Conservation (phyloP, 2,888 invertebrate species). For the Spilarctia lutea region DNA sequence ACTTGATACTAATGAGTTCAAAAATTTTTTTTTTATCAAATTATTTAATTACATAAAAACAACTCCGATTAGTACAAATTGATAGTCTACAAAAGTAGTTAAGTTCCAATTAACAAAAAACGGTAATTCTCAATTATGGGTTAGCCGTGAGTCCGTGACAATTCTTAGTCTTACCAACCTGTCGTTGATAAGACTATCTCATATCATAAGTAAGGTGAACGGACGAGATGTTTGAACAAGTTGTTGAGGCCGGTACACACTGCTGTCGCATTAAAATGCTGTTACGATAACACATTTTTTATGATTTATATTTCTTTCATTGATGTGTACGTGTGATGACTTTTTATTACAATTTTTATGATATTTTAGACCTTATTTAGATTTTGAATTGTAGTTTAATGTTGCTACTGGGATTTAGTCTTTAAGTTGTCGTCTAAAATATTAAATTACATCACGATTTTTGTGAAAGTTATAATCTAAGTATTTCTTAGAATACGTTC, state of each 20-base stretch:
- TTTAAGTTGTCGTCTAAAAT: not conserved
- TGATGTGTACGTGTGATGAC: conserved; percentile 11
- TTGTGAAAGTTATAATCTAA: not conserved
- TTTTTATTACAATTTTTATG: conserved; percentile 4
- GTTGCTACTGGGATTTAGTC: not conserved
- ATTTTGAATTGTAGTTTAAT: not conserved
- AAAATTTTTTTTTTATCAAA: not conserved
- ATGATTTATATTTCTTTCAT: conserved; percentile 28
- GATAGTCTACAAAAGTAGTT: conserved; percentile 1
- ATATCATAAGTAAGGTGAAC: conserved; percentile 75
- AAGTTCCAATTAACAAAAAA: conserved; percentile 23
- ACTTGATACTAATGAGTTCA: not conserved
- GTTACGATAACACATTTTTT: conserved; percentile 44
- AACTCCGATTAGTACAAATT: not conserved
- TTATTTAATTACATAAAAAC: not conserved
- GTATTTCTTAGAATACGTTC: not conserved
- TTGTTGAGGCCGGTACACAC: conserved; percentile 59
- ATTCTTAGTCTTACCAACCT: conserved; percentile 40
- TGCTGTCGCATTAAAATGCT: conserved; percentile 69
- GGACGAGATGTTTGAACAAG: conserved; percentile 67
- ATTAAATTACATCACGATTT: not conserved
- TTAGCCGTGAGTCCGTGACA: conserved; percentile 9
- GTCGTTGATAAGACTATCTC: conserved; percentile 61
- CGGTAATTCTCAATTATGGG: conserved; percentile 46
- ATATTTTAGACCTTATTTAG: conserved; percentile 2